Evolutionary conservation across 1,140 invertebrate genomes (phyloP).

Genomic region (Drosophila ficusphila): DNA sequence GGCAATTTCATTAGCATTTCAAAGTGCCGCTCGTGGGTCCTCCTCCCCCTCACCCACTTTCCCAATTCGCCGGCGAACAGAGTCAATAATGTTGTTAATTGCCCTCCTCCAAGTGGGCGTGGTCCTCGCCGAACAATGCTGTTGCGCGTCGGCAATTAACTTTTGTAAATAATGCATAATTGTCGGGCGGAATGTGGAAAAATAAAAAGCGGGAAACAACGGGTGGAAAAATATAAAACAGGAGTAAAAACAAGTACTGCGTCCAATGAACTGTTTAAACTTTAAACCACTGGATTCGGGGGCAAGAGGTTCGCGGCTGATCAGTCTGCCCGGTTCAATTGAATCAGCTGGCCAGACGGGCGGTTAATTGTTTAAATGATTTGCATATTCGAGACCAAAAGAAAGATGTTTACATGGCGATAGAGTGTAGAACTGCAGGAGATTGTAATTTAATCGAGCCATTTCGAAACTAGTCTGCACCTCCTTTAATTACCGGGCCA

Average conservation of each 20-base stretch:
- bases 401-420: neutral
- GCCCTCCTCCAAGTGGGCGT: conserved; percentile 56
- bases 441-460: too few relatives aligned
- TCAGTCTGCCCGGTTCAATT: conserved; percentile 66
- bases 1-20: conserved; percentile 83
- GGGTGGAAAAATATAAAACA: conserved; percentile 5
- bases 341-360: conserved; percentile 57
- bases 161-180: conserved; percentile 83
- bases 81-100: conserved; percentile 83
- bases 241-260: conserved; percentile 2
- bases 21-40: conserved; percentile 56
- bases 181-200: conserved; percentile 55
- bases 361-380: conserved; percentile 56
- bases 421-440: neutral
- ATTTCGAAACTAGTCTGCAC: too few relatives aligned
- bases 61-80: conserved; percentile 29
- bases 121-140: conserved; percentile 62
- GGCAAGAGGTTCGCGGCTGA: conserved; percentile 11
- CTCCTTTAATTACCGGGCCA: too few relatives aligned
- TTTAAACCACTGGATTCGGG: conserved; percentile 43
- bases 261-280: conserved; percentile 55
- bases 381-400: conserved; percentile 38
- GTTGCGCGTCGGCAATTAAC: conserved; percentile 72
- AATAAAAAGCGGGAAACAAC: conserved; percentile 13
- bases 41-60: conserved; percentile 4